Evolutionary conservation across 2,888 invertebrate species (phyloP), one percentile per base, ranked within the genome.

Genomic region (Eupithecia exiguata): DNA sequence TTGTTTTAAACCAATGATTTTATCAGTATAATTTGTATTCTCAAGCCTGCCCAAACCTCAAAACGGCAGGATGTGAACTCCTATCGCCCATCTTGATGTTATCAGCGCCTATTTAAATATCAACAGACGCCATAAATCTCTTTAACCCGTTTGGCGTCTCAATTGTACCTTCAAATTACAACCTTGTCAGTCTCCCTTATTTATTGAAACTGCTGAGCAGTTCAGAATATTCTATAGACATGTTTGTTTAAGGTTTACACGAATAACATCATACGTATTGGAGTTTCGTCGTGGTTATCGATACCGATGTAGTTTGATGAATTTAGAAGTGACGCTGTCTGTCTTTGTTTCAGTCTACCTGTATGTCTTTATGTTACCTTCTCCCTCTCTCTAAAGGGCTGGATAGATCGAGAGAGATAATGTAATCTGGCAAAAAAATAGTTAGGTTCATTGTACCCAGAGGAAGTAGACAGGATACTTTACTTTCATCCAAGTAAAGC

Each of bases 91-190:
- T 73, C 73, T 76, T 62, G 73, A 76, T 73, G 35, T 40, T 76
- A 73, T 73, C 73, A 62, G 18, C 46, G 68, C 75, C 77, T 76
- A 79, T 77, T 78, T 78, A 79, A 79, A 74, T 74, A 79, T 77
- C 72, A 71, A 75, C 74, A 30, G 66, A 66, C 71, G 66, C 63
- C 71, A 79, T 79, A 75, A 77, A 77, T 79, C 79, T 79, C 69
- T 62, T 62, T 40, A 75, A 72, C 75, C 73, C 70, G 70, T 46
- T 58, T 68, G 67, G 53, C 69, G 49, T 61, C 73, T 75, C 75
- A 63, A 74, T 74, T 69, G 46, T 62, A 66, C 21, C 40, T 67
- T 67, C 1, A 35, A 66, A 65, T 30, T 58, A 58, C 30, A 68
- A 67, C 72, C 62, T 69, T 75, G 9, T 63, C 40, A 43, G 18